phyloP scores from a whole-genome alignment of 2,797 vertebrate species.

The Arrhamphus sclerolepis region DNA sequence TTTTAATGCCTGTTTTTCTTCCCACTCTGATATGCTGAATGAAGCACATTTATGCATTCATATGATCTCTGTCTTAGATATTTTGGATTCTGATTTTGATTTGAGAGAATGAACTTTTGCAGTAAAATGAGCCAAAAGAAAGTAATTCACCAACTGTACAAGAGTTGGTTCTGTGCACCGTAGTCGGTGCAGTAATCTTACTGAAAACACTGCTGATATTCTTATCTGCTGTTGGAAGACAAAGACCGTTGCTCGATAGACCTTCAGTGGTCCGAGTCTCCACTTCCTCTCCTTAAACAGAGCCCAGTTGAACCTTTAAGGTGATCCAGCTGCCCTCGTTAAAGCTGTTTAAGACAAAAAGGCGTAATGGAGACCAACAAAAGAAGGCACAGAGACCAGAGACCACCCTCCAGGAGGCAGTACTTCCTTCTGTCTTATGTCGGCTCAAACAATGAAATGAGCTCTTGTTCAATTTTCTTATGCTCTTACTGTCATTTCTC shows the following conservation, averaged over 20 bases:
- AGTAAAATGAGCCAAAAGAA: no score
- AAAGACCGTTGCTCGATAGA: constrained; percentile 64
- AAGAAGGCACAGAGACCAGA: constrained; percentile 30
- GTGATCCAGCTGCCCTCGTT: constrained; percentile 78
- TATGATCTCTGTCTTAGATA: not conserved
- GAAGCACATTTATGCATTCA: not conserved
- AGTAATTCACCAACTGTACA: no score
- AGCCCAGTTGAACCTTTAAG: constrained; percentile 78
- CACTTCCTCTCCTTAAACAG: constrained; percentile 82
- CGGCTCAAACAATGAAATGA: constrained; percentile 59
- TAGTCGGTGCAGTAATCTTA: not conserved
- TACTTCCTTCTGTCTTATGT: no score
- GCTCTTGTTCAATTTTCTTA: constrained; percentile 46
- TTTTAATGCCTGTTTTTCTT: not conserved
- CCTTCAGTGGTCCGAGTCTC: constrained; percentile 72
- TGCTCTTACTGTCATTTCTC: constrained; percentile 48
- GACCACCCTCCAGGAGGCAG: constrained; percentile 65
- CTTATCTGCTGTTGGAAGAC: constrained; percentile 36
- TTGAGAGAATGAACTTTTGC: no score
- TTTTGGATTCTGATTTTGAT: not conserved
- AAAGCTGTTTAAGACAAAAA: constrained; percentile 61
- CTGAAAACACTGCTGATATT: constrained; percentile 17
- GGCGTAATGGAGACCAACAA: constrained; percentile 63
- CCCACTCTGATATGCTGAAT: not conserved
- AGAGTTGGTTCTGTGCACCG: no score